Evolutionary conservation across 1,140 invertebrate genomes (phyloP).

Genomic region (Temnothorax longispinosus): DNA sequence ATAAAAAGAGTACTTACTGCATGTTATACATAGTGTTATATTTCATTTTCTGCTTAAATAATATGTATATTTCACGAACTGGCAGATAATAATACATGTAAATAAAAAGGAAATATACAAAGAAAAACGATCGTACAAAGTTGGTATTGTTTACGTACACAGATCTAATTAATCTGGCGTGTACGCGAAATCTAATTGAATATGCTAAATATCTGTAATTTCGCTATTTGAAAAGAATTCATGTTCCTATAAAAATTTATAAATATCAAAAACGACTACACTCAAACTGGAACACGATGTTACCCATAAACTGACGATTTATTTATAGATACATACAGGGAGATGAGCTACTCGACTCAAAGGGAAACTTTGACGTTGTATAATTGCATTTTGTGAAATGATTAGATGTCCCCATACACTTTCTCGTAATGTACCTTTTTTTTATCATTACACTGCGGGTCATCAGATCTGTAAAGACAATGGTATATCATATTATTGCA

Average conservation of each 20-base stretch:
- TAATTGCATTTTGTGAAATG: slow-evolving; percentile 65
- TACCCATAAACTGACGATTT: slow-evolving; percentile 76
- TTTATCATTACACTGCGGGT: slow-evolving; percentile 67
- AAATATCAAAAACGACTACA: slow-evolving; percentile 48
- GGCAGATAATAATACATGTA: slow-evolving; percentile 36
- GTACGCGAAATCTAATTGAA: neutral
- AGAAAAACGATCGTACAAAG: slow-evolving; percentile 24
- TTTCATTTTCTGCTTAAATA: slow-evolving; percentile 47
- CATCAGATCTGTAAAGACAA: slow-evolving; percentile 80
- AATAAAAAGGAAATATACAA: slow-evolving; percentile 50
- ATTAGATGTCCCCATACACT: slow-evolving; percentile 62
- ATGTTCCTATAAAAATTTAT: slow-evolving; percentile 45
- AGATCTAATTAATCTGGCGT: neutral
- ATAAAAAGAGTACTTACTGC: slow-evolving; percentile 35
- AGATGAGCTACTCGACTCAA: slow-evolving; percentile 64
- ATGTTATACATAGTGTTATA: slow-evolving; percentile 33
- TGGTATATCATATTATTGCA: slow-evolving; percentile 28
- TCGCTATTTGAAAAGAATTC: slow-evolving; percentile 3
- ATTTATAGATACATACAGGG: slow-evolving; percentile 77
- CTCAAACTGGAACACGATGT: slow-evolving; percentile 68
- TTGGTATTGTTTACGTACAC: slow-evolving; percentile 4
- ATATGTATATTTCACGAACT: slow-evolving; percentile 18
- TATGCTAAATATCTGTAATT: slow-evolving; percentile 26
- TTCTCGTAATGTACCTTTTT: slow-evolving; percentile 63
- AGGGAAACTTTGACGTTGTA: slow-evolving; percentile 57